These are phyloP conservation scores for Hoplodrina blanda DNA, from an alignment of 2,888 invertebrate genomes.

Conservation along the genomic window DNA sequence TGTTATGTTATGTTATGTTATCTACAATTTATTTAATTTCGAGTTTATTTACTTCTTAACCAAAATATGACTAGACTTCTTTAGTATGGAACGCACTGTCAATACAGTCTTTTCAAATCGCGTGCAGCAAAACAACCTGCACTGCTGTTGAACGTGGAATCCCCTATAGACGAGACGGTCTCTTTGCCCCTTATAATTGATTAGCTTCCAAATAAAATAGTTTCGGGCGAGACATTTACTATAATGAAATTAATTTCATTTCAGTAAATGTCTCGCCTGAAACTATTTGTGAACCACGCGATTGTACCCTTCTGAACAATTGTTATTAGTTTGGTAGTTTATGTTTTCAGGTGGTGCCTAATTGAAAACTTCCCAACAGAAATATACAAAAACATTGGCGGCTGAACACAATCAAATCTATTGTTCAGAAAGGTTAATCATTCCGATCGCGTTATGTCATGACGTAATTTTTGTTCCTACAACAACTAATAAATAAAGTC, in stretches of 20 bases:
- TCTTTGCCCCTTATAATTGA: background rate
- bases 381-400: conserved; percentile 12
- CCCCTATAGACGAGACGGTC: background rate
- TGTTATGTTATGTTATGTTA: no score
- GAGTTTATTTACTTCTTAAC: no score
- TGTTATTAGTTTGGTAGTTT: background rate
- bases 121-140: background rate
- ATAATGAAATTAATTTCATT: background rate
- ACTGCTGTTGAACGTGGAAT: background rate
- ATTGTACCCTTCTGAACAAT: background rate
- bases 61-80: no score
- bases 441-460: conserved; percentile 24
- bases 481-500: conserved; percentile 29
- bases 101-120: background rate
- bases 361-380: conserved; percentile 6
- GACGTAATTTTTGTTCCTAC: conserved; percentile 38
- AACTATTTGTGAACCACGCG: no score
- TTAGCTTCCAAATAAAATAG: background rate
- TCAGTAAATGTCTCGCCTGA: no score
- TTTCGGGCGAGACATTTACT: background rate
- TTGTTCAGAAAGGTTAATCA: conserved; percentile 41
- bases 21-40: no score
- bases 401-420: conserved; percentile 21
- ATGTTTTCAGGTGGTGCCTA: conserved; percentile 3
- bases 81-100: background rate